Percentiles rank a stretch among this genome's conserved stretches.
Evolutionary conservation across 2,113 vertebrate genomes (phyloP).

Genomic region (Martes martes): DNA sequence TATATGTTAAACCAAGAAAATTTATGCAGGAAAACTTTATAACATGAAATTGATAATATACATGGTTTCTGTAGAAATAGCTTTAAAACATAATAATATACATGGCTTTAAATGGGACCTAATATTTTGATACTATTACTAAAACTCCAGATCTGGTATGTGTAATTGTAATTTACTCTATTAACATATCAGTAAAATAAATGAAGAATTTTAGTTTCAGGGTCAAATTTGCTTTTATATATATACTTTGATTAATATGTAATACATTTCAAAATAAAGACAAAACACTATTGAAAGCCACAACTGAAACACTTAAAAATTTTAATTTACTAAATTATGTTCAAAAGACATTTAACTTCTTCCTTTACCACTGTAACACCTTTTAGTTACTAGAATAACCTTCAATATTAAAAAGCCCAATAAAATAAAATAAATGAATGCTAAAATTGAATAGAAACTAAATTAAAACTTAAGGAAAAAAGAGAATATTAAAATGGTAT

Average conservation of each 20-base stretch:
- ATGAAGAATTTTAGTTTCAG: not conserved
- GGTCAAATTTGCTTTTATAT: not conserved
- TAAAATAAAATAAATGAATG: not conserved
- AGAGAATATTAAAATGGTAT: not conserved
- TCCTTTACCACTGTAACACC: not conserved
- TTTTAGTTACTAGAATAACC: not conserved
- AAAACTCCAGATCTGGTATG: not conserved
- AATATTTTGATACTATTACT: constrained; percentile 22
- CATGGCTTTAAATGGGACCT: not conserved
- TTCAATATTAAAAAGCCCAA: not conserved
- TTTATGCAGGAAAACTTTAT: not conserved
- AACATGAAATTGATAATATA: not conserved
- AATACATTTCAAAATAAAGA: not conserved
- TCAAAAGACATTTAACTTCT: not conserved
- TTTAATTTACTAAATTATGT: not conserved
- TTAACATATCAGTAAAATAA: not conserved
- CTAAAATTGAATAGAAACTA: not conserved
- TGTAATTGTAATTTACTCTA: not conserved
- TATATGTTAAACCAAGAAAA: not conserved
- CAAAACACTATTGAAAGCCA: not conserved
- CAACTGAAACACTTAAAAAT: not conserved
- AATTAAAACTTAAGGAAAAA: not conserved
- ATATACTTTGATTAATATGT: not conserved
- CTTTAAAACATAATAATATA: not conserved
- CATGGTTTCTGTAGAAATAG: not conserved